phyloP scores from a whole-genome alignment of 2,113 vertebrate species.

The Agapornis roseicollis region DNA sequence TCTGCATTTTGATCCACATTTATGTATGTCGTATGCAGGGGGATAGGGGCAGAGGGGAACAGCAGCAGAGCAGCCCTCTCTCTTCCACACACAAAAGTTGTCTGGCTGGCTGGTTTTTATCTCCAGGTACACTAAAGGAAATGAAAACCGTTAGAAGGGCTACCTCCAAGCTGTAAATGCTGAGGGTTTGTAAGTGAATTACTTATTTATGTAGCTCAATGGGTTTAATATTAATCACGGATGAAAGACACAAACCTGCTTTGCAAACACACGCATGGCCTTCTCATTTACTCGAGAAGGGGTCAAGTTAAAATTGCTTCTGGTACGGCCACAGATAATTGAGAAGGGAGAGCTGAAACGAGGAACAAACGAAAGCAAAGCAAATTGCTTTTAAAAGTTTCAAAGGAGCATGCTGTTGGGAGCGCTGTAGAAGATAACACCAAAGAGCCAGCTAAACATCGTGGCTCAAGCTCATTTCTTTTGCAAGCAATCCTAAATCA shows the following conservation, averaged over 20 bases:
- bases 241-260: background rate
- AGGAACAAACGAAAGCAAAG: slow-evolving; percentile 3
- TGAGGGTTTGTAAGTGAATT: slow-evolving; percentile 31
- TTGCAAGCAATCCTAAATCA: slow-evolving; percentile 38
- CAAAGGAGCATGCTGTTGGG: background rate
- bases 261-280: background rate
- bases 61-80: background rate
- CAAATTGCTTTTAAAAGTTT: background rate
- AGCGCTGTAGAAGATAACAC: slow-evolving; percentile 3
- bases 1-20: background rate
- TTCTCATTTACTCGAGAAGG: background rate
- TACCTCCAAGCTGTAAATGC: background rate
- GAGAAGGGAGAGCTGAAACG: background rate
- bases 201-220: slow-evolving; percentile 40
- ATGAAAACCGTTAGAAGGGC: background rate
- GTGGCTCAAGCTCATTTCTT: background rate
- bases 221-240: slow-evolving; percentile 21
- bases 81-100: background rate
- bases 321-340: background rate
- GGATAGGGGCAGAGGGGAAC: background rate
- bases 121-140: background rate
- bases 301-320: background rate
- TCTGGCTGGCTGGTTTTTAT: background rate
- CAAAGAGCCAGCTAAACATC: background rate
- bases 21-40: background rate